Conservation (phyloP, 2,113 vertebrate species). For the Solenodon paradoxus region DNA sequence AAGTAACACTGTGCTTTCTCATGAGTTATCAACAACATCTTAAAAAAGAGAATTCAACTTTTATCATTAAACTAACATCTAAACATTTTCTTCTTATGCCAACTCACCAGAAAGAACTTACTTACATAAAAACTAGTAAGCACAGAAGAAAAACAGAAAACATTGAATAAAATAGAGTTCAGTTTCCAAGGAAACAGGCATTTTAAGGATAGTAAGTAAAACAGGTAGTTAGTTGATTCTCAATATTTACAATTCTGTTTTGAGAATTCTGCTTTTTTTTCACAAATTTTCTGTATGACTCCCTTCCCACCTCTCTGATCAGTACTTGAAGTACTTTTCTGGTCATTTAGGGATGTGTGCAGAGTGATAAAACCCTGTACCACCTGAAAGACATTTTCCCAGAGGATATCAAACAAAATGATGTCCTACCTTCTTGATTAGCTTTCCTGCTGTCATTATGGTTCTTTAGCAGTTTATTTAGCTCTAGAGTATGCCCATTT, state of each 20-base stretch:
- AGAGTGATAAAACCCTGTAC: not conserved
- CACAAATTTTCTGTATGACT: not conserved
- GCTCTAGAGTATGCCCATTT: not conserved
- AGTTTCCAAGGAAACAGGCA: not conserved
- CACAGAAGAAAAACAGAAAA: not conserved
- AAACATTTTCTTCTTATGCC: not conserved
- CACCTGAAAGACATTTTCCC: not conserved
- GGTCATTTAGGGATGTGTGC: not conserved
- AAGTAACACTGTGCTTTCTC: not conserved
- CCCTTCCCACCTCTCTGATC: rapidly evolving
- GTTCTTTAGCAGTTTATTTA: not conserved
- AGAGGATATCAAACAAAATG: not conserved
- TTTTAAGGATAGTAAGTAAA: not conserved
- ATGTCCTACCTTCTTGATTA: not conserved
- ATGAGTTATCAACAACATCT: no score
- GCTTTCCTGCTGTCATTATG: not conserved
- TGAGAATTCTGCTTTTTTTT: not conserved
- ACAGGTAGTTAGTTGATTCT: not conserved
- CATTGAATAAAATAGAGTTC: not conserved
- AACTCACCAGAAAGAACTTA: not conserved
- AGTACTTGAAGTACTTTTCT: not conserved
- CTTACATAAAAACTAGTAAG: not conserved
- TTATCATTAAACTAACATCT: not conserved
- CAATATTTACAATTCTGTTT: not conserved
- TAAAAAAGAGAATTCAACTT: not conserved